phyloP scores from a whole-genome alignment of 2,888 invertebrate genomes.

The Apodemia mormo region DNA sequence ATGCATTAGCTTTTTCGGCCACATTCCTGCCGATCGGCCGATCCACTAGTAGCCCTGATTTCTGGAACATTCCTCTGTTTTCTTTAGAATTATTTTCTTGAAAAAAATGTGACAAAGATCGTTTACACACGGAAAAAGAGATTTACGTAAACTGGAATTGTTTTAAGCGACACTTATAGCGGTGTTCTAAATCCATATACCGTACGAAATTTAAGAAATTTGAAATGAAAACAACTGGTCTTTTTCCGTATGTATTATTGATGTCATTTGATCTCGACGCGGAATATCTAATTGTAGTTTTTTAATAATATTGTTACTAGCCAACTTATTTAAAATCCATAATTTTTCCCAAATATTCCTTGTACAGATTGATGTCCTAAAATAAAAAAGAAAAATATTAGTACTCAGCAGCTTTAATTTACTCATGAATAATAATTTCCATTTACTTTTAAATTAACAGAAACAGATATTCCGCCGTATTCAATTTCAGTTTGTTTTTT shows the following conservation, averaged over 20 bases:
- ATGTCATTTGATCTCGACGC: neutral
- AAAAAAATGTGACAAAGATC: neutral
- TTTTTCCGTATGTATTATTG: neutral
- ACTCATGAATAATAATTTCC: neutral
- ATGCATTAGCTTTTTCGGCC: constrained; percentile 73
- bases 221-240: too few relatives aligned
- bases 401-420: neutral
- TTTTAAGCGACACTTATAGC: too few relatives aligned
- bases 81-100: neutral
- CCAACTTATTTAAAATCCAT: too few relatives aligned
- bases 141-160: neutral
- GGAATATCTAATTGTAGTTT: neutral
- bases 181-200: neutral
- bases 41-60: constrained; percentile 51
- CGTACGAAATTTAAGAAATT: neutral
- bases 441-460: neutral
- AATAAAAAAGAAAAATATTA: too few relatives aligned
- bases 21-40: constrained; percentile 58
- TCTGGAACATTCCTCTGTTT: constrained; percentile 16
- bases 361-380: neutral
- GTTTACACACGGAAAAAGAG: neutral
- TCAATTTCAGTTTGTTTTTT: neutral
- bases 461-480: neutral
- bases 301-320: too few relatives aligned
- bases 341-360: neutral